phyloP scores from a whole-genome alignment of 2,888 invertebrate species.

The Phengaris arion region DNA sequence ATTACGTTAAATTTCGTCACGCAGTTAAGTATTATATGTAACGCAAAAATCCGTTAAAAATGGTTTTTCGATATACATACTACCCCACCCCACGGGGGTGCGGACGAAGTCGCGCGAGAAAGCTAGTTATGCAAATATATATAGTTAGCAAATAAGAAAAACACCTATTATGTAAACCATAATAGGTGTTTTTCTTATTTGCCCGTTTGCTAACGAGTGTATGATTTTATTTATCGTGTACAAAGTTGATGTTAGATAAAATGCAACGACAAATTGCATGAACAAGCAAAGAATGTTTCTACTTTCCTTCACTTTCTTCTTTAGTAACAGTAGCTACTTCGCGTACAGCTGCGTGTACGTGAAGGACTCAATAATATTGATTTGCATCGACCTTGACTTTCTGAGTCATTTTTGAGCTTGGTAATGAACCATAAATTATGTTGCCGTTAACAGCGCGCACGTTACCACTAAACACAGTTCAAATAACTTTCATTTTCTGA shows the following conservation, averaged over 20 bases:
- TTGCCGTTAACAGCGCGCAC: slow-evolving; percentile 68
- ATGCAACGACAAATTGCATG: slow-evolving; percentile 19
- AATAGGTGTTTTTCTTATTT: too few relatives aligned
- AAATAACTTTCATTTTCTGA: slow-evolving; percentile 3
- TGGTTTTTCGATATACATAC: too few relatives aligned
- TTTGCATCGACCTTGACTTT: slow-evolving; percentile 70
- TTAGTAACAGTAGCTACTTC: slow-evolving; percentile 55
- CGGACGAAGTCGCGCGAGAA: too few relatives aligned
- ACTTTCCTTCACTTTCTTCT: slow-evolving; percentile 74
- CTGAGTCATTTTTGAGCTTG: slow-evolving; percentile 55
- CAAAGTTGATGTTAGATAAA: not conserved
- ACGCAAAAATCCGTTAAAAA: too few relatives aligned
- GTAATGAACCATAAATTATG: slow-evolving; percentile 48
- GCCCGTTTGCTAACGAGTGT: not conserved
- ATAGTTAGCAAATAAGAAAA: too few relatives aligned
- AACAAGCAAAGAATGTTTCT: slow-evolving; percentile 57
- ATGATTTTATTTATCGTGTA: not conserved
- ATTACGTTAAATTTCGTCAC: too few relatives aligned
- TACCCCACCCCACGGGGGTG: too few relatives aligned
- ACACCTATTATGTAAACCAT: too few relatives aligned
- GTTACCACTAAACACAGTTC: not conserved
- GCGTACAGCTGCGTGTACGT: slow-evolving; percentile 45
- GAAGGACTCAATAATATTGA: slow-evolving; percentile 58
- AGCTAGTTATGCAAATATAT: too few relatives aligned
- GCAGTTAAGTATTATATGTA: too few relatives aligned